Evolutionary conservation across 2,888 invertebrate genomes (phyloP).

Genomic region (Gryllus longicercus): DNA sequence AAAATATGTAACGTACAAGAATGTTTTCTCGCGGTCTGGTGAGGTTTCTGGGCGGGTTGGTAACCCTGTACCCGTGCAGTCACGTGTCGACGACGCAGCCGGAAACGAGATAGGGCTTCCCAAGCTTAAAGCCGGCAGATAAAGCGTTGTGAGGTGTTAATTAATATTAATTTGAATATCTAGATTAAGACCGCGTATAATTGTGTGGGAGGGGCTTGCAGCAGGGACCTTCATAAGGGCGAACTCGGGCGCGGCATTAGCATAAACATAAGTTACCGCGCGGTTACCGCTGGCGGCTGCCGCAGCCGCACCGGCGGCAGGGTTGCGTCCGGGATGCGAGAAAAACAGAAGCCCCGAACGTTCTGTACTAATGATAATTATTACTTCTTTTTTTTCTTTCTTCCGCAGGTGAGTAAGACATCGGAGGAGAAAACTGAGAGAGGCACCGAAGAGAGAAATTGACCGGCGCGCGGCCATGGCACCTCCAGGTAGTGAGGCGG

Average conservation of each 20-base stretch:
- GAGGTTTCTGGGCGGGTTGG: background rate
- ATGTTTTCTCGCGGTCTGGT: background rate
- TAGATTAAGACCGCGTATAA: background rate
- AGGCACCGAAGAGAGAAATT: background rate
- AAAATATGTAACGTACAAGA: too few relatives aligned
- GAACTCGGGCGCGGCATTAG: background rate
- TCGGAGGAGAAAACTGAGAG: background rate
- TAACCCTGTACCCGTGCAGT: background rate
- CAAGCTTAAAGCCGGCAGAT: background rate
- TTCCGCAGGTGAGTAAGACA: constrained; percentile 17
- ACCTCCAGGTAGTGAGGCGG: background rate
- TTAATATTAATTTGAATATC: constrained; percentile 17
- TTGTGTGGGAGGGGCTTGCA: constrained; percentile 10
- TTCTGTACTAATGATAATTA: background rate
- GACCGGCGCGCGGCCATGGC: too few relatives aligned
- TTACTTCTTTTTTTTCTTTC: background rate
- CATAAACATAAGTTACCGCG: constrained; percentile 17
- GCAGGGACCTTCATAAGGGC: background rate
- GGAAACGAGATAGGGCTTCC: background rate
- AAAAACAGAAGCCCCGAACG: background rate
- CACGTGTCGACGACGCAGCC: background rate
- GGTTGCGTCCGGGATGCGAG: constrained; percentile 17
- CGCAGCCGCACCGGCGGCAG: background rate
- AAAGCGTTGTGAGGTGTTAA: constrained; percentile 7
- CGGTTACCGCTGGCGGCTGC: background rate